A percentile compares a stretch with the other conserved stretches of the same genome.
Evolutionary conservation across 2,113 vertebrate genomes (phyloP).

Genomic region (Catharus bicknelli): DNA sequence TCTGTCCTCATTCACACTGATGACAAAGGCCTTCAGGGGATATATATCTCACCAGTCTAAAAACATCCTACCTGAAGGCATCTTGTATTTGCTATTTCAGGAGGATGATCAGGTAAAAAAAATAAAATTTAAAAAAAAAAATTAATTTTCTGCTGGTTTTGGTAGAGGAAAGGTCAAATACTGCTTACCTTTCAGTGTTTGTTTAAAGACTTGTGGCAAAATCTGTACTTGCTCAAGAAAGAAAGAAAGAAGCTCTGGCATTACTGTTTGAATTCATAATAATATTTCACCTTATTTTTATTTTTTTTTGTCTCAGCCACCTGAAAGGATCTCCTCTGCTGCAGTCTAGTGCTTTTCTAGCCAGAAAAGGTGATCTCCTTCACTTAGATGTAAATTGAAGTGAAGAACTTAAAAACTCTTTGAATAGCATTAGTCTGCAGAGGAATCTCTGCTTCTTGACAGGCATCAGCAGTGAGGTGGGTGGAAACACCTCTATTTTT

Average conservation of each 20-base stretch:
- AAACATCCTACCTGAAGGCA: neutral
- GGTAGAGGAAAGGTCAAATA: neutral
- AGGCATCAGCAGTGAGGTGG: neutral
- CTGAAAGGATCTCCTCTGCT: neutral
- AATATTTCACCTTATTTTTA: neutral
- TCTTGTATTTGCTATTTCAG: neutral
- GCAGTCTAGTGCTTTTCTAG: neutral
- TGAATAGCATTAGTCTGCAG: neutral
- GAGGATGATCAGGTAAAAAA: neutral
- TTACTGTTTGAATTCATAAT: slow-evolving; percentile 19
- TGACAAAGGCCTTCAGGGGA: neutral
- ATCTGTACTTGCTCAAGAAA: neutral
- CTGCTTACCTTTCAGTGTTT: neutral
- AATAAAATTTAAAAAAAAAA: neutral
- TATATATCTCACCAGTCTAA: neutral
- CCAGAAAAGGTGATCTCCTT: neutral
- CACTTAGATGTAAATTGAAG: neutral
- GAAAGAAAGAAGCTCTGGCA: neutral
- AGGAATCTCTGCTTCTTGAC: neutral
- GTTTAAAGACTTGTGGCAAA: neutral
- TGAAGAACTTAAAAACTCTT: neutral
- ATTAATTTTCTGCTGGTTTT: neutral
- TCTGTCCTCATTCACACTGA: neutral
- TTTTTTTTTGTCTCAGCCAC: neutral
- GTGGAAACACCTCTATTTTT: slow-evolving; percentile 5